phyloP scores from a whole-genome alignment of 1,140 invertebrate species.

The Trachymyrmex cornetzi region DNA sequence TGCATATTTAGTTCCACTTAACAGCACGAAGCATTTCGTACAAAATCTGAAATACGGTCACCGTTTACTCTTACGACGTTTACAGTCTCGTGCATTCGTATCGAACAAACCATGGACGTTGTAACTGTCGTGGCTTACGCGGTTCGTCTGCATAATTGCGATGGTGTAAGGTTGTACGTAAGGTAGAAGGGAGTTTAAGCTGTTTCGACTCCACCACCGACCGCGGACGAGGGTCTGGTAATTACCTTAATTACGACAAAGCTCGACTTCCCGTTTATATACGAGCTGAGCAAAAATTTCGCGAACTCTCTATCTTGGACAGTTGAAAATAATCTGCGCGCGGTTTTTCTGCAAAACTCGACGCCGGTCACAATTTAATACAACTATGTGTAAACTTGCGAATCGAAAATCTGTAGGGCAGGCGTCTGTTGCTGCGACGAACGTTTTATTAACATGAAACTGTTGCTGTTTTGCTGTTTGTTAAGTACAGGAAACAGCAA shows the following conservation, averaged over 20 bases:
- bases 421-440: not conserved
- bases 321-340: constrained; percentile 41
- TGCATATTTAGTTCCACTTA: not conserved
- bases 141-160: constrained; percentile 81
- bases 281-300: constrained; percentile 52
- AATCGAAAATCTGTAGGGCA: not conserved
- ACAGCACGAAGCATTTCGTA: not conserved
- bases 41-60: not conserved
- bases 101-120: constrained; percentile 79
- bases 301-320: not conserved
- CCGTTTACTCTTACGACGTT: constrained; percentile 20
- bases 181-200: constrained; percentile 72
- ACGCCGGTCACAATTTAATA: constrained; percentile 22
- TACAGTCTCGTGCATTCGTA: constrained; percentile 55
- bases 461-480: not conserved
- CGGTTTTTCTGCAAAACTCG: constrained; percentile 18
- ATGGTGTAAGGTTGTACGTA: constrained; percentile 76
- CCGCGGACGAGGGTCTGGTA: constrained; percentile 70
- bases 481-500: not conserved
- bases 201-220: constrained; percentile 57
- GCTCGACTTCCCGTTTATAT: constrained; percentile 75
- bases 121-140: constrained; percentile 79
- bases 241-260: constrained; percentile 84
- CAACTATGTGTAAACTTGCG: constrained; percentile 19
- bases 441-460: constrained; percentile 40